Evolutionary conservation across 2,113 vertebrate genomes (phyloP), one percentile per base, ranked within the genome.

Genomic region (Plecturocebus donacophilus): DNA sequence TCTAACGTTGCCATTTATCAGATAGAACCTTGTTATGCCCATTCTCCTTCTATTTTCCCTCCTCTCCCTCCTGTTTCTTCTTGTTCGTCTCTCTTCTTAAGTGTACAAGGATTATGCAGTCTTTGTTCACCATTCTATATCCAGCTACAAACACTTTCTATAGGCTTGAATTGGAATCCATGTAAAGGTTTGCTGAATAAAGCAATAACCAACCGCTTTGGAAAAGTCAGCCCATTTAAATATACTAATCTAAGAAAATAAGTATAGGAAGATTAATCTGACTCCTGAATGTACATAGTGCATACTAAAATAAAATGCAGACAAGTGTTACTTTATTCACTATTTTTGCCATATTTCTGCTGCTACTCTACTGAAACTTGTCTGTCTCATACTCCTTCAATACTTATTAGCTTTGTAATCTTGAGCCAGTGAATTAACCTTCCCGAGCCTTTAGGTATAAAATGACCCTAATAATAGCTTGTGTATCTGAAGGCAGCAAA

Each of bases 201-300:
- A 76, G 80, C 83, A 87, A 77, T 94, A 79, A 79, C 19, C 6
- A 84, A 20, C 13, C 76, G n/a, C 8, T 89, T 68, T 90, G 56
- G 4, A 80, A 92, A 94, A 92, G 16, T 42, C 40, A 95, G 70
- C 13, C 6, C 38, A 85, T 75, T 90, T 83, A 94, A 94, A 90
- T 52, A 75, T 20, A 92, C 5, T 42, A 68, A 82, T 64, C 27
- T 79, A 47, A 90, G 83, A 88, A 91, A 95, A 64, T 70, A 12
- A n/a, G 25, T 54, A 81, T 16, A 90, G 19, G 16, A 84, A 87
- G 11, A 92, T 80, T 8, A 90, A 52, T 64, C 10, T 64, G 54
- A 94, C 27, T 92, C n/a, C 27, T 80, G 52, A 95, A 8, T 82
- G 40, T 87, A 70, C 8, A 20, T 4, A 81, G 4, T 35, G 32